Conservation (phyloP, 2,797 vertebrate genomes). For the Periophthalmus magnuspinnatus region DNA sequence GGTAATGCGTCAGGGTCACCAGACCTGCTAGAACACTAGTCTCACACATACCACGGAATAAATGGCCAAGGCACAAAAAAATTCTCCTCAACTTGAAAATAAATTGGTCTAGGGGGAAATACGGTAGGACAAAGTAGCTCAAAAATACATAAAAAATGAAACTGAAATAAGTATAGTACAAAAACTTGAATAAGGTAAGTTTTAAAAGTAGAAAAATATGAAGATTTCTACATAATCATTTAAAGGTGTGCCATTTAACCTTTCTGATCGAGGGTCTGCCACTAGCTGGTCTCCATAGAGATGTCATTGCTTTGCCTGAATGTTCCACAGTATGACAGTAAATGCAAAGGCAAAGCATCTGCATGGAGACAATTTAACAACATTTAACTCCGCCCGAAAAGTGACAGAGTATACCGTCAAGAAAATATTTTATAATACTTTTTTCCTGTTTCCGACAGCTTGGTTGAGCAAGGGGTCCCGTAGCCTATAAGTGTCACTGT, state of each 20-base stretch:
- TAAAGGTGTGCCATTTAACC: neutral
- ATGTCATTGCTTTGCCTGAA: no score
- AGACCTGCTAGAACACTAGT: constrained; percentile 26
- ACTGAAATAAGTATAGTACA: neutral
- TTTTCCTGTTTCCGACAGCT: no score
- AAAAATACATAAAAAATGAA: neutral
- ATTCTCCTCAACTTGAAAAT: neutral
- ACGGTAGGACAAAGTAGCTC: neutral
- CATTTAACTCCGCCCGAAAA: no score
- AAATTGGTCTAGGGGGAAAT: neutral
- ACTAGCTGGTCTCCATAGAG: no score
- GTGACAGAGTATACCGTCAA: no score
- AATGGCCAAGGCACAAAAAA: neutral
- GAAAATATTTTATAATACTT: no score
- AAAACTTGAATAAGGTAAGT: neutral
- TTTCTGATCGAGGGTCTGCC: neutral
- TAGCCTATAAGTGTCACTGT: constrained; percentile 41
- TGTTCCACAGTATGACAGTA: no score
- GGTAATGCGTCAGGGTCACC: constrained; percentile 44
- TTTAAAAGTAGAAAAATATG: neutral
- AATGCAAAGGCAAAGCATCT: no score
- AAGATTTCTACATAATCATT: neutral
- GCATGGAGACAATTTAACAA: no score
- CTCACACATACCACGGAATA: neutral
- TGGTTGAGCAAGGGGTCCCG: neutral